Percentiles rank a stretch among this genome's conserved stretches.
These are phyloP conservation scores for Sardina pilchardus DNA, from an alignment of 2,113 vertebrate species.

Conservation along the genomic window DNA sequence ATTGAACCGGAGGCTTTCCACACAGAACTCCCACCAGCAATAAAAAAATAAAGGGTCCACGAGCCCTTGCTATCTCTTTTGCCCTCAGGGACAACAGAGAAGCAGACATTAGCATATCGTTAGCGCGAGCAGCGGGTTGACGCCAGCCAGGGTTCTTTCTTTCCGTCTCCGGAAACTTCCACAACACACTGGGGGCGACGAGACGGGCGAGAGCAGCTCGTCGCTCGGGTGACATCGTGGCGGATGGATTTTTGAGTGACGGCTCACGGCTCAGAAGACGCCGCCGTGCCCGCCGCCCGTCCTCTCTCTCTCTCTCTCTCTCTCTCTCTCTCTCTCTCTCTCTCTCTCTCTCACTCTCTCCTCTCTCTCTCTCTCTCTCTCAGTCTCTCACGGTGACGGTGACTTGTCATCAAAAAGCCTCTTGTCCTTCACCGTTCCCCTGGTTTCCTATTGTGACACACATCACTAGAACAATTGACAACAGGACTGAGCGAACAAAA, in stretches of 20 bases:
- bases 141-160: not conserved
- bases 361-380: too few relatives aligned
- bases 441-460: not conserved
- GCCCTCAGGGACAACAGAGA: not conserved
- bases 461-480: not conserved
- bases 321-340: too few relatives aligned
- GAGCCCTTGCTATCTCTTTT: not conserved
- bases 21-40: not conserved
- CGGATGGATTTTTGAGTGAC: not conserved
- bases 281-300: too few relatives aligned
- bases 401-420: not conserved
- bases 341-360: too few relatives aligned
- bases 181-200: too few relatives aligned
- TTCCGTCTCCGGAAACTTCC: not conserved
- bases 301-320: too few relatives aligned
- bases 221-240: not conserved
- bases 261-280: not conserved
- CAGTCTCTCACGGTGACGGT: not conserved
- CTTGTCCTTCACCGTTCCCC: not conserved
- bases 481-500: not conserved
- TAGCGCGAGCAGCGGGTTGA: not conserved
- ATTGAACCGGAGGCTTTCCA: conserved; percentile 44
- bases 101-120: not conserved
- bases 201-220: too few relatives aligned
- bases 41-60: not conserved